These are phyloP conservation scores for Epinotia demarniana DNA, from an alignment of 2,888 invertebrate genomes.

Conservation along the genomic window DNA sequence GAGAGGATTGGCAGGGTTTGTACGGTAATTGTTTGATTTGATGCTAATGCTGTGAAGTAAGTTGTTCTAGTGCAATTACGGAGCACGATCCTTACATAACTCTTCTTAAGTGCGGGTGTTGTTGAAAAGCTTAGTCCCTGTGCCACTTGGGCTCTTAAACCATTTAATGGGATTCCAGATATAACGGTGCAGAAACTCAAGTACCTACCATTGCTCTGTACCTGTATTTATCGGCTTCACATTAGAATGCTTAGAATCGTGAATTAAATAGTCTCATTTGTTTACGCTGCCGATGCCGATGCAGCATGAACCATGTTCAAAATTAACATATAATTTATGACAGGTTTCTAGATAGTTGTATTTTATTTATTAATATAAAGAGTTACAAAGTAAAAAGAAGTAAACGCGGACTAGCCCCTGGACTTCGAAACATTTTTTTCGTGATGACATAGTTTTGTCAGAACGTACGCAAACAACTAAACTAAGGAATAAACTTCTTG, in stretches of 20 bases:
- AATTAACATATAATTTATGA: background rate
- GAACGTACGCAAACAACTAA: slow-evolving; percentile 25
- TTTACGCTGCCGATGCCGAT: background rate
- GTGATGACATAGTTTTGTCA: slow-evolving; percentile 28
- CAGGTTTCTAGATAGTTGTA: background rate
- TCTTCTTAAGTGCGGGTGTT: background rate
- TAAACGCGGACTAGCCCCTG: no score
- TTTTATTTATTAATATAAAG: background rate
- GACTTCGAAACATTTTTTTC: background rate
- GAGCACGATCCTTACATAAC: slow-evolving; percentile 50
- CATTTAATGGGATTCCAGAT: background rate
- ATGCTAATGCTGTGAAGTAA: slow-evolving; percentile 51
- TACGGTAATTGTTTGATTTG: slow-evolving; percentile 51
- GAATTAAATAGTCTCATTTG: slow-evolving; percentile 8
- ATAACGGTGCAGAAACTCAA: slow-evolving; percentile 4
- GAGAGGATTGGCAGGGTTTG: slow-evolving; percentile 46
- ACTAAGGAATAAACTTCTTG: slow-evolving; percentile 27
- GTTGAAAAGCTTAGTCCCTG: slow-evolving; percentile 1
- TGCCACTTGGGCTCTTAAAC: background rate
- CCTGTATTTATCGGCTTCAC: background rate
- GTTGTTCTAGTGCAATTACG: slow-evolving; percentile 48
- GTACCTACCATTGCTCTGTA: background rate
- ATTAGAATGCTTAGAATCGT: background rate
- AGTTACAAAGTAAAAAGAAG: background rate
- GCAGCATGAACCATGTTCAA: background rate